Percentiles rank a stretch among this genome's conserved stretches.
Evolutionary conservation across 2,797 vertebrate genomes (phyloP).

Genomic region (Sarcoramphus papa): DNA sequence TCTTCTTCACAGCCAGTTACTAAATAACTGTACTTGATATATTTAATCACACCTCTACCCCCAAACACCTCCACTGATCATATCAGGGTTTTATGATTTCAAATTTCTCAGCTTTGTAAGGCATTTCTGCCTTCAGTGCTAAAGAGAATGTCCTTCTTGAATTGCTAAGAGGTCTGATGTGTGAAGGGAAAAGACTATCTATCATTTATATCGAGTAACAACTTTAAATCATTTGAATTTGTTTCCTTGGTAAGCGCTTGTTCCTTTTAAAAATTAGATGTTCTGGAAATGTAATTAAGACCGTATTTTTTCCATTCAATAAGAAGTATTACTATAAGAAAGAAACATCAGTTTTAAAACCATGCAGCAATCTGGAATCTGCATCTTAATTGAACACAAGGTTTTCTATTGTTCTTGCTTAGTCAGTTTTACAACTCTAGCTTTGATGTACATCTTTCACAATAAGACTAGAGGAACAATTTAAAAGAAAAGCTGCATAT

Average conservation of each 20-base stretch:
- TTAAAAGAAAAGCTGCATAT: not conserved
- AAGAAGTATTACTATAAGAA: not conserved
- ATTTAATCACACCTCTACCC: not conserved
- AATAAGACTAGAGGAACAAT: not conserved
- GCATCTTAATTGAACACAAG: conserved; percentile 15
- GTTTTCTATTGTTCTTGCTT: conserved; percentile 14
- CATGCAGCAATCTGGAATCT: conserved; percentile 13
- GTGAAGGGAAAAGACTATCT: not conserved
- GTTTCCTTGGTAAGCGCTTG: not conserved
- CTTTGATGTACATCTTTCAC: not conserved
- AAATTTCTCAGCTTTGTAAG: not conserved
- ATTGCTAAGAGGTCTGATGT: not conserved
- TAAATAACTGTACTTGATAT: not conserved
- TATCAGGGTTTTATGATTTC: not conserved
- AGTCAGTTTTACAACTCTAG: not conserved
- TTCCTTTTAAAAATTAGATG: not conserved
- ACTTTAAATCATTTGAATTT: not conserved
- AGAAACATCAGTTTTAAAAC: conserved; percentile 14
- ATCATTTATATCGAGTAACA: not conserved
- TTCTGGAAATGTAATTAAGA: conserved; percentile 42
- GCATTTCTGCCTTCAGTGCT: not conserved
- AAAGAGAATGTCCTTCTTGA: not conserved
- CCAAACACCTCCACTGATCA: not conserved
- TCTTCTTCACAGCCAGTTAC: not conserved
- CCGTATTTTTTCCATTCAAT: not conserved